Evolutionary conservation across 2,888 invertebrate genomes (phyloP), one percentile per base, ranked within the genome.

Genomic region (Ischnus inquisitorius): DNA sequence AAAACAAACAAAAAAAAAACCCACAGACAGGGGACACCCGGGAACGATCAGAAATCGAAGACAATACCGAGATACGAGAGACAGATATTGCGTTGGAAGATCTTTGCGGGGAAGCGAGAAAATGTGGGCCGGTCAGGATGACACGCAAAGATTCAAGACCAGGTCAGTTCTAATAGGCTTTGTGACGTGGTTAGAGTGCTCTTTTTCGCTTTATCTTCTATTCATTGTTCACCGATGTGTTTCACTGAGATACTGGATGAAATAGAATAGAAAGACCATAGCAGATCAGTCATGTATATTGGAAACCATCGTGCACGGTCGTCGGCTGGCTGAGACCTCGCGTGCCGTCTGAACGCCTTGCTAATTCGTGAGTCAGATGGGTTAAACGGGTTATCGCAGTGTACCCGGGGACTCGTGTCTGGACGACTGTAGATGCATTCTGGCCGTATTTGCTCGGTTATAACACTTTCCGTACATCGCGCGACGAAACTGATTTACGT

Each of bases 111-210:
- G 34, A 34, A 34, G 46, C 14, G 22, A 51, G 28, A 87, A 87
- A 84, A 92, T 92, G 92, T 92, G 92, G 92, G 92, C 92, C 85
- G 92, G 92, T 67, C 91, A 92, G 85, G 92, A 92, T 85, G 92
- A 92, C 85, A 91, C 92, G 81, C 91, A 91, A 84, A 90, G 90
- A 82, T 92, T 90, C 87, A 92, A 92, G 87, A 92, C 92, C 89
- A 92, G 92, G 92, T 92, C 75, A 84, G 84, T 84, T 75, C 34
- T 39, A 51, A 43, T 57, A 16, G 41, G 54, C 39, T 75, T 28
- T 51, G 34, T 34, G 25, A 34, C 12, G 19, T 22, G 19, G 54
- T 64, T 28, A 22, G n/a, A 14, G 46, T 76, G 12, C 0, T 25
- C 65, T 76, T 28, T 65, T 60, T 2, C 19, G 28, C 22, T 48